Evolutionary conservation across 2,888 invertebrate species (phyloP).

Genomic region (Pegoplata infirma): DNA sequence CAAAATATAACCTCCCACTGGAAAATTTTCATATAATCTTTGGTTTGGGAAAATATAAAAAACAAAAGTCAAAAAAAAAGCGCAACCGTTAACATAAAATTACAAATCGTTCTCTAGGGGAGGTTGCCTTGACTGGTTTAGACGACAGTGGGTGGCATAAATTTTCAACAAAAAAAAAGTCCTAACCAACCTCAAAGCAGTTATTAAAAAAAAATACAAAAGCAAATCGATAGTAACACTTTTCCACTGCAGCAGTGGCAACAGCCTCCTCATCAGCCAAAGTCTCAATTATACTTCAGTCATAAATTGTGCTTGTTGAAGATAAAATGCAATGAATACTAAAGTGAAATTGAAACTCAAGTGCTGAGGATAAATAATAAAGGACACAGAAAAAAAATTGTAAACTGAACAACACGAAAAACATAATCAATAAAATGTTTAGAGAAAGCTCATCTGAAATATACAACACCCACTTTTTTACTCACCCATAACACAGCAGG

Average conservation of each 20-base stretch:
- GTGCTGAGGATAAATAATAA: slow-evolving; percentile 40
- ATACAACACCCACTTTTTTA: slow-evolving; percentile 35
- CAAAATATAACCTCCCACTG: slow-evolving; percentile 29
- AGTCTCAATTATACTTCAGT: slow-evolving; percentile 26
- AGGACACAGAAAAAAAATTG: too few relatives aligned
- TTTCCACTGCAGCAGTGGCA: slow-evolving; percentile 24
- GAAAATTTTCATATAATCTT: neutral
- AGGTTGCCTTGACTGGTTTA: slow-evolving; percentile 23
- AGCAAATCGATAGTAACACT: slow-evolving; percentile 56
- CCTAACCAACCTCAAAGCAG: slow-evolving; percentile 27
- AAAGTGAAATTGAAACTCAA: slow-evolving; percentile 56
- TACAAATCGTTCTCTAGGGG: slow-evolving; percentile 76
- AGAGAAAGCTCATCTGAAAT: slow-evolving; percentile 11
- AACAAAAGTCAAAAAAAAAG: slow-evolving; percentile 67
- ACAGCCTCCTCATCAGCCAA: slow-evolving; percentile 1
- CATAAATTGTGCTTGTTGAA: slow-evolving; percentile 20
- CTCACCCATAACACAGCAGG: slow-evolving; percentile 1
- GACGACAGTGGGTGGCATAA: slow-evolving; percentile 51
- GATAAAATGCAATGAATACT: slow-evolving; percentile 59
- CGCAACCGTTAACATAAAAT: slow-evolving; percentile 70
- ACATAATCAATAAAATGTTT: slow-evolving; percentile 54
- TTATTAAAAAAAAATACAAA: slow-evolving; percentile 9
- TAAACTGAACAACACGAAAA: slow-evolving; percentile 24
- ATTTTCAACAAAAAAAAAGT: slow-evolving; percentile 10
- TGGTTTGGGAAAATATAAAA: slow-evolving; percentile 12